A percentile compares a stretch with the other conserved stretches of the same genome.
phyloP scores from a whole-genome alignment of 2,888 invertebrate species.

The Lypha dubia region DNA sequence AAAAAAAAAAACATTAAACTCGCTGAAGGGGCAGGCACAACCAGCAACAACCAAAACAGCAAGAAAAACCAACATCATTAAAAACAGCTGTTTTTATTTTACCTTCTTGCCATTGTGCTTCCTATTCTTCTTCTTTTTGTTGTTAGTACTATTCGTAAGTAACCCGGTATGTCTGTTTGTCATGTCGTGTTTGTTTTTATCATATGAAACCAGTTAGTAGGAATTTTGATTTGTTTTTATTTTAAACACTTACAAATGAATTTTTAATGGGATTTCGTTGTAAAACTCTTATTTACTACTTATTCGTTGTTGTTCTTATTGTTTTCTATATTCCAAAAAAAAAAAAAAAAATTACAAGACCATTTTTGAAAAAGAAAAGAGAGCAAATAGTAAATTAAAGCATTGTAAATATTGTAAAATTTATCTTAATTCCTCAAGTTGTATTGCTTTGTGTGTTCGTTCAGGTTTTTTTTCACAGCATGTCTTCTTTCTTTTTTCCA shows the following conservation, averaged over 20 bases:
- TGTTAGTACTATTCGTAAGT: constrained; percentile 8
- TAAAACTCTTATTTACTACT: constrained; percentile 62
- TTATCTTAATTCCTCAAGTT: constrained; percentile 2
- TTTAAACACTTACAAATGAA: constrained; percentile 47
- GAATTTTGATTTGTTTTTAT: constrained; percentile 46
- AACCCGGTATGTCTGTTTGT: not conserved
- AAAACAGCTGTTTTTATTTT: constrained; percentile 66
- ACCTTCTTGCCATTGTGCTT: constrained; percentile 3
- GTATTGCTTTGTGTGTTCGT: constrained; percentile 10
- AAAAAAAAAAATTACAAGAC: not conserved
- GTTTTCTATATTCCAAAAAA: not conserved
- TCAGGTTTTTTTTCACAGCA: constrained; percentile 23
- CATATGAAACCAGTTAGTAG: constrained; percentile 63
- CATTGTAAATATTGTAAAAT: constrained; percentile 18
- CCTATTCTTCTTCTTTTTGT: constrained; percentile 22
- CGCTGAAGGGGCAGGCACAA: not conserved
- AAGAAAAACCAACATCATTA: not conserved
- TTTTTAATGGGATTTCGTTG: constrained; percentile 71
- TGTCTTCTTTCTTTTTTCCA: not conserved
- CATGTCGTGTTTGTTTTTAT: constrained; percentile 15
- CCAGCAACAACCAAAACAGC: not conserved
- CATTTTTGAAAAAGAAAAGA: not conserved
- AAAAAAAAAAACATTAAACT: not conserved
- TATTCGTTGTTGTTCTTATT: constrained; percentile 23
- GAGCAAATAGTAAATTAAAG: constrained; percentile 19